These are phyloP conservation scores for Cephus cinctus DNA, from an alignment of 1,140 invertebrate genomes.

Conservation along the genomic window DNA sequence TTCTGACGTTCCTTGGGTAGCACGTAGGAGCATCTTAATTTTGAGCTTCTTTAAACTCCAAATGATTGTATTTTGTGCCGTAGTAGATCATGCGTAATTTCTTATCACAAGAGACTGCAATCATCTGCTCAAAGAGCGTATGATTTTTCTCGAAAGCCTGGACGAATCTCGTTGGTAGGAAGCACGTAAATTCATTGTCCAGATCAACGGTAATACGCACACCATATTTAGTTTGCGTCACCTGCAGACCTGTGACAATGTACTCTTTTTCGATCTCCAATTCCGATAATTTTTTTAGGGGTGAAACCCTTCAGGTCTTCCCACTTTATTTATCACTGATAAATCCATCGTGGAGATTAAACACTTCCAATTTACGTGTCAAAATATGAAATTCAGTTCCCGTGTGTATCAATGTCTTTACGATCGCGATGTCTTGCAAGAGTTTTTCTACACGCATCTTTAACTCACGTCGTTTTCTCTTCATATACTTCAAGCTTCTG, in stretches of 20 bases:
- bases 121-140: not conserved
- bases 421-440: not conserved
- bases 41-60: no score
- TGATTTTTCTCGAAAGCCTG: not conserved
- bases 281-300: not conserved
- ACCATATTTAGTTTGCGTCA: not conserved
- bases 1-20: no score
- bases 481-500: no score
- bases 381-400: no score
- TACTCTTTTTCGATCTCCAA: constrained; percentile 2
- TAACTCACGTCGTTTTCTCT: no score
- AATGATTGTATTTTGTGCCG: no score
- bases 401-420: no score
- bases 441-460: not conserved
- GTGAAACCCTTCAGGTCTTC: not conserved
- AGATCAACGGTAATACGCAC: not conserved
- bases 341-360: not conserved
- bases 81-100: no score
- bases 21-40: no score
- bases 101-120: no score
- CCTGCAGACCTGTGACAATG: not conserved
- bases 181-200: constrained; percentile 1
- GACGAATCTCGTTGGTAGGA: constrained; percentile 1
- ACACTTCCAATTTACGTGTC: no score
- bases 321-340: constrained; percentile 3